Percentiles rank a stretch among this genome's conserved stretches.
Evolutionary conservation across 2,113 vertebrate genomes (phyloP).

Genomic region (Prunella himalayana): DNA sequence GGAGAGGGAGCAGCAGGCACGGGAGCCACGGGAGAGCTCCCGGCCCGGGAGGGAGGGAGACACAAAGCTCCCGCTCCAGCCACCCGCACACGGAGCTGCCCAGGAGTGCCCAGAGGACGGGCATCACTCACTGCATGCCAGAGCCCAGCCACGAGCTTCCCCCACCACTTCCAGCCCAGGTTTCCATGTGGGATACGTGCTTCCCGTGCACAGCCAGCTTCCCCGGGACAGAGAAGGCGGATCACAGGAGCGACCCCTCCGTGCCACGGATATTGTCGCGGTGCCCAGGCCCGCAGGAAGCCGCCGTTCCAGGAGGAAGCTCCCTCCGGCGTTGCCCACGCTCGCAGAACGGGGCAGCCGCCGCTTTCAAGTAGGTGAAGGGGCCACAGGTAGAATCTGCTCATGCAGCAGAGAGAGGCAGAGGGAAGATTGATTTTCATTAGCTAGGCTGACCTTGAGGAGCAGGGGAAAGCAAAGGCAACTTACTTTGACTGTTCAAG

Average conservation of each 20-base stretch:
- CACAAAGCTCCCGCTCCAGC: background rate
- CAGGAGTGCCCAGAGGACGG: rapidly evolving
- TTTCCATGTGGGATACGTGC: rapidly evolving
- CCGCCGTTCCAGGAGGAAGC: background rate
- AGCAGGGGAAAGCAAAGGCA: conserved; percentile 47
- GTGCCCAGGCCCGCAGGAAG: background rate
- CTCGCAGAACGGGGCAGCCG: background rate
- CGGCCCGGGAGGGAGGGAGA: rapidly evolving
- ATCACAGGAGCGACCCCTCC: background rate
- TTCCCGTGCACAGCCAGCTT: background rate
- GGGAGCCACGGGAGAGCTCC: background rate
- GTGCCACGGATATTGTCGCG: background rate
- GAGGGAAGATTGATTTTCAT: conserved; percentile 58
- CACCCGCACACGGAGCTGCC: background rate
- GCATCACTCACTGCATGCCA: rapidly evolving
- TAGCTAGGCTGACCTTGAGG: conserved; percentile 57
- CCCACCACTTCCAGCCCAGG: background rate
- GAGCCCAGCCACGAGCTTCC: background rate
- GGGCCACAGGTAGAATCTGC: conserved; percentile 47
- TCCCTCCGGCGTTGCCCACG: background rate
- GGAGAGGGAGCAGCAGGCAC: background rate
- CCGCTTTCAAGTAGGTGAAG: conserved; percentile 17
- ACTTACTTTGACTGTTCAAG: conserved; percentile 42
- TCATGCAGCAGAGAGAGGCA: conserved; percentile 42
- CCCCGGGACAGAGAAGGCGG: background rate